phyloP scores from a whole-genome alignment of 2,113 vertebrate species.

The Neofelis nebulosa region DNA sequence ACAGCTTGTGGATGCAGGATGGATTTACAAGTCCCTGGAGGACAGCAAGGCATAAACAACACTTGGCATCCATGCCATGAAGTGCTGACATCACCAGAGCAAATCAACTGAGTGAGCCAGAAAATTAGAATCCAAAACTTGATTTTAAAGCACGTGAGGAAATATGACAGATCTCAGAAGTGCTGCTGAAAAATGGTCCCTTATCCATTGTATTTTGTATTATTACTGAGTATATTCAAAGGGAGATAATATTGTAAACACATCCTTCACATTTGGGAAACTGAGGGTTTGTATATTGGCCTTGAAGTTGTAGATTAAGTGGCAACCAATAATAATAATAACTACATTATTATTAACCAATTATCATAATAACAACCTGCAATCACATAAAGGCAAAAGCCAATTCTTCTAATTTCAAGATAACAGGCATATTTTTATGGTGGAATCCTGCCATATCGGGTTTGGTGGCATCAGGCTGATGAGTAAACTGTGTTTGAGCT shows the following conservation, averaged over 20 bases:
- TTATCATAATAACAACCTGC: conserved; percentile 12
- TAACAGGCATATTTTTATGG: not conserved
- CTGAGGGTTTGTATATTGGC: not conserved
- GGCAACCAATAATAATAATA: not conserved
- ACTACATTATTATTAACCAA: not conserved
- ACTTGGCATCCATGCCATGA: conserved; percentile 46
- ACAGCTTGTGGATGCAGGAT: conserved; percentile 60
- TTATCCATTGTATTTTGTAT: not conserved
- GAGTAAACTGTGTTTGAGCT: conserved; percentile 37
- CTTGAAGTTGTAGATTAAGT: not conserved
- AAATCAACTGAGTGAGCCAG: conserved; percentile 58
- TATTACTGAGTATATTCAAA: not conserved
- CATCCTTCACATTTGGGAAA: not conserved
- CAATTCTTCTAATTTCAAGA: not conserved
- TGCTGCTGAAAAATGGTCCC: not conserved
- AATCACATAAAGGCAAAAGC: not conserved
- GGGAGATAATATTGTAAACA: not conserved
- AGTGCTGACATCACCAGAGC: conserved; percentile 71
- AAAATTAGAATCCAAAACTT: conserved; percentile 65
- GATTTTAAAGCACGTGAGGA: conserved; percentile 23
- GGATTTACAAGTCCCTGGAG: conserved; percentile 67
- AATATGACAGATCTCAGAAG: conserved; percentile 37
- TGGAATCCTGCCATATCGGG: conserved; percentile 3
- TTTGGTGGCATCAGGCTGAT: not conserved
- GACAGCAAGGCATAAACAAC: conserved; percentile 66